Evolutionary conservation across 2,113 vertebrate genomes (phyloP).

Genomic region (Cacatua alba): DNA sequence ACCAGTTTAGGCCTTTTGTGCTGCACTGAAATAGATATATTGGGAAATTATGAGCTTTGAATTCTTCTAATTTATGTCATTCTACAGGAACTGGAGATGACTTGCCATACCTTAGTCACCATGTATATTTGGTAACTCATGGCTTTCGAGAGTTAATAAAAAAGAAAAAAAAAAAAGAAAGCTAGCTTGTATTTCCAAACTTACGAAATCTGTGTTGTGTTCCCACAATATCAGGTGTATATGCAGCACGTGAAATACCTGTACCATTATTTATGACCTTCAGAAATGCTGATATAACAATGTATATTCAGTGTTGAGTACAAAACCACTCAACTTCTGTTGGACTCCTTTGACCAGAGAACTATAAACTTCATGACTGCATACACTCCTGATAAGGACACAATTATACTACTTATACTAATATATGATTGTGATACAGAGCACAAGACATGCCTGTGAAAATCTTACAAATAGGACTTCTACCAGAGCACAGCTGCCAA

Average conservation of each 20-base stretch:
- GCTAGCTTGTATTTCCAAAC: background rate
- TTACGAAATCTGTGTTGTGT: background rate
- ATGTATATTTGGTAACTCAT: background rate
- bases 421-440: background rate
- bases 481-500: background rate
- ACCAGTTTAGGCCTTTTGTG: background rate
- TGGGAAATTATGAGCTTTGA: background rate
- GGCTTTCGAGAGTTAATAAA: background rate
- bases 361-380: background rate
- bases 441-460: background rate
- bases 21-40: background rate
- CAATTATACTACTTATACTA: background rate
- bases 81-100: background rate
- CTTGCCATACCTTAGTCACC: background rate
- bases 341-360: background rate
- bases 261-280: background rate
- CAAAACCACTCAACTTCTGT: background rate
- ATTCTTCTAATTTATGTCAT: background rate
- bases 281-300: background rate
- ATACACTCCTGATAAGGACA: constrained; percentile 20
- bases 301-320: background rate
- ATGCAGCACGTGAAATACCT: background rate
- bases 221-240: background rate
- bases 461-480: background rate
- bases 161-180: background rate